Evolutionary conservation across 2,888 invertebrate species (phyloP).

Genomic region (Hetaerina titia): DNA sequence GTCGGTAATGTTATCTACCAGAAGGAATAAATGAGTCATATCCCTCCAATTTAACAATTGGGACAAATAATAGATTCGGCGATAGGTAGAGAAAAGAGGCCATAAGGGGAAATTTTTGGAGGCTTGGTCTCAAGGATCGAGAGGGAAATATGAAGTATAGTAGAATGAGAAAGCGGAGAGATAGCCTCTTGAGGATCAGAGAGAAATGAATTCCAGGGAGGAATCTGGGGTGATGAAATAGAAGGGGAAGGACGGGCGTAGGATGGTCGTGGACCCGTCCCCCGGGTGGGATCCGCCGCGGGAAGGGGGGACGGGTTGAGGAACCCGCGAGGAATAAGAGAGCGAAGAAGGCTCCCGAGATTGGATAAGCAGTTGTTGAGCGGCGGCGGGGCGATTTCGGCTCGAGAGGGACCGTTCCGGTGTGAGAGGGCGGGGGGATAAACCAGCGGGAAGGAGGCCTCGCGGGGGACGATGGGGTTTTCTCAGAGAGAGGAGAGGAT

Average conservation of each 20-base stretch:
- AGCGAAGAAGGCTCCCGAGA: not conserved
- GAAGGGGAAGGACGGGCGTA: not conserved
- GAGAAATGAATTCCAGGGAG: not conserved
- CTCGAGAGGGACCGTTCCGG: not conserved
- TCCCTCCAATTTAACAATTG: not conserved
- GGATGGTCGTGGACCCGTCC: not conserved
- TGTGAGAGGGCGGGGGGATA: not conserved
- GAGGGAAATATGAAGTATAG: not conserved
- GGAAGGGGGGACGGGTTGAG: not conserved
- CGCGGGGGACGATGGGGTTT: not conserved
- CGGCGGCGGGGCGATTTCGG: conserved; percentile 3
- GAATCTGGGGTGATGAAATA: not conserved
- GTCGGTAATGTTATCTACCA: too few species aligned
- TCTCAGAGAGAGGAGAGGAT: not conserved
- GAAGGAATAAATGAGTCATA: not conserved
- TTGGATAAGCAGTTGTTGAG: conserved; percentile 53
- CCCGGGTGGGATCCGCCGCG: not conserved
- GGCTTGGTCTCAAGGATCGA: not conserved
- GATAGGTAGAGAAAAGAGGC: not conserved
- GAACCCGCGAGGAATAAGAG: not conserved
- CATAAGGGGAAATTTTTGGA: not conserved
- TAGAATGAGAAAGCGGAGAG: not conserved
- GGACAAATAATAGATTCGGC: not conserved
- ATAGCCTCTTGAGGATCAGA: not conserved
- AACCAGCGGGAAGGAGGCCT: not conserved